Conservation (phyloP, 2,888 invertebrate genomes). For the Bruchidius siliquastri region DNA sequence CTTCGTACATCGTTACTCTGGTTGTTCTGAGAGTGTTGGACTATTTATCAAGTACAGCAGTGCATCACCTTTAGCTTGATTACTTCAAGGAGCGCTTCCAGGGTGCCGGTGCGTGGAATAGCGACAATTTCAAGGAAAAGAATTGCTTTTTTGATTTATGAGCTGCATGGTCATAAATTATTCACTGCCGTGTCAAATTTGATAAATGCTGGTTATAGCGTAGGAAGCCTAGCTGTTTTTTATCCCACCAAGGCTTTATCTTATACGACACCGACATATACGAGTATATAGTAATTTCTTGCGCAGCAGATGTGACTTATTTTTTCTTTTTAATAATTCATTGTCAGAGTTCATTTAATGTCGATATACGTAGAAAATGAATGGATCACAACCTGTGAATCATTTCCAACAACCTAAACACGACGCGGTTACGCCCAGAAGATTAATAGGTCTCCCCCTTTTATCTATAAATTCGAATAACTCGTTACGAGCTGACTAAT, state of each 20-base stretch:
- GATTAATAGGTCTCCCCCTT: not conserved
- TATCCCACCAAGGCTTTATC: not conserved
- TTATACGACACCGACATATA: not conserved
- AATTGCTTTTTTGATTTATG: not conserved
- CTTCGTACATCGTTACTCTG: no score
- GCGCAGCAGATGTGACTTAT: not conserved
- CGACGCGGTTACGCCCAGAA: no score
- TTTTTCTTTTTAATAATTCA: not conserved
- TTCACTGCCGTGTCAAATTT: not conserved
- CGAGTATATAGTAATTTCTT: not conserved
- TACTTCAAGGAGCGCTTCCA: not conserved
- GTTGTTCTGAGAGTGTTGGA: no score
- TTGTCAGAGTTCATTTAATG: no score
- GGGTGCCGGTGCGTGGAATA: not conserved
- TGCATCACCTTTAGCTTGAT: not conserved
- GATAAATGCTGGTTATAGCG: not conserved
- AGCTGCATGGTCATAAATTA: not conserved
- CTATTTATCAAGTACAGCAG: not conserved
- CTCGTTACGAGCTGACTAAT: not conserved
- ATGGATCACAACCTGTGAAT: no score
- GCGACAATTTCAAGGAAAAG: not conserved
- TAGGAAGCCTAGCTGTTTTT: not conserved
- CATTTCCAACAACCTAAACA: no score
- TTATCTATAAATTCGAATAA: not conserved
- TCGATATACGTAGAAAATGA: no score